These are phyloP conservation scores for Parnassius orleans DNA, from an alignment of 2,888 invertebrate species.

Conservation along the genomic window DNA sequence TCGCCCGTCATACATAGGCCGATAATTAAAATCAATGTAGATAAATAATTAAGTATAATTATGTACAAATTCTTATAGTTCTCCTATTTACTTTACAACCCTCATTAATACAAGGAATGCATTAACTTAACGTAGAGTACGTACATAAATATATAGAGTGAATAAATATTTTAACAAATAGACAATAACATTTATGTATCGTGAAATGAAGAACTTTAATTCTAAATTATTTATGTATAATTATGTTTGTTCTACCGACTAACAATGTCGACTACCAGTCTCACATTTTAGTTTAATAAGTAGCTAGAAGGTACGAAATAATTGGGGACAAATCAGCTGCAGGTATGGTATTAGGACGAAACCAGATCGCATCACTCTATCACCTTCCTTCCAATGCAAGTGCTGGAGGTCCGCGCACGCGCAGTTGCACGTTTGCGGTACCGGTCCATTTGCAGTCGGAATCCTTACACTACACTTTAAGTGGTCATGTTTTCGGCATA, in stretches of 20 bases:
- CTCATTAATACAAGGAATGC: conserved; percentile 65
- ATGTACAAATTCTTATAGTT: conserved; percentile 64
- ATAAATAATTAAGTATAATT: conserved; percentile 56
- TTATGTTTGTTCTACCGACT: conserved; percentile 69
- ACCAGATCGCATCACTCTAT: conserved; percentile 55
- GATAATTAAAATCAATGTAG: conserved; percentile 58
- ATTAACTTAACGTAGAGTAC: conserved; percentile 59
- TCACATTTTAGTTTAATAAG: conserved; percentile 79
- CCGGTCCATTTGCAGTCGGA: conserved; percentile 50
- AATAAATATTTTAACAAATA: conserved; percentile 67
- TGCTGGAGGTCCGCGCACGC: conserved; percentile 29
- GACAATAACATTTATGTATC: conserved; percentile 62
- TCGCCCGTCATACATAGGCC: conserved; percentile 55
- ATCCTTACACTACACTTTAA: conserved; percentile 73
- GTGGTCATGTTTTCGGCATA: conserved; percentile 67
- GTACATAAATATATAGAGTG: conserved; percentile 51
- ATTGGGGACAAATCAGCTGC: conserved; percentile 70
- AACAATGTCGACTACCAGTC: conserved; percentile 81
- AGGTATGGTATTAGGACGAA: conserved; percentile 68
- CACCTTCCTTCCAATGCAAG: conserved; percentile 39
- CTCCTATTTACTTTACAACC: conserved; percentile 65
- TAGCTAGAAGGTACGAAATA: conserved; percentile 74
- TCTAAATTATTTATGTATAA: conserved; percentile 69
- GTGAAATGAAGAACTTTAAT: conserved; percentile 68
- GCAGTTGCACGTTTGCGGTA: conserved; percentile 17